These are phyloP conservation scores for Fissipunctia ypsillon DNA, from an alignment of 2,888 invertebrate genomes.

Conservation along the genomic window DNA sequence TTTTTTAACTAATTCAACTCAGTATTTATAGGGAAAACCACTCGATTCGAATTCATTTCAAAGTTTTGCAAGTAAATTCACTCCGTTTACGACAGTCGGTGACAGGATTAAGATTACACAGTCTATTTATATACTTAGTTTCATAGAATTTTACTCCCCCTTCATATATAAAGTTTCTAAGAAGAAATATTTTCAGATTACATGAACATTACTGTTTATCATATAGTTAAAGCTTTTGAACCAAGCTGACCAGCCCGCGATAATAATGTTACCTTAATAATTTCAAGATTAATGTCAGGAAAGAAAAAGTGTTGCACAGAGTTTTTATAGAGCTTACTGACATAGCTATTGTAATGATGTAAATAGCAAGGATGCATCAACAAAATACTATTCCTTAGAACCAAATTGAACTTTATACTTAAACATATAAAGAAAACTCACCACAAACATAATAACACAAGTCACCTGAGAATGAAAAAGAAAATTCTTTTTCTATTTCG, in stretches of 20 bases:
- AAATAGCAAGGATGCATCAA: not conserved
- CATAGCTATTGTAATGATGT: not conserved
- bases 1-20: slow-evolving; percentile 13
- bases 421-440: not conserved
- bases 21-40: slow-evolving; percentile 53
- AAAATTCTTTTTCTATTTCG: slow-evolving; percentile 38
- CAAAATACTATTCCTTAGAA: not conserved
- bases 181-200: slow-evolving; percentile 36
- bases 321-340: not conserved
- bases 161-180: slow-evolving; percentile 24
- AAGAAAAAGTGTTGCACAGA: not conserved
- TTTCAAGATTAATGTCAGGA: no score
- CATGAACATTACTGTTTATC: slow-evolving; percentile 26
- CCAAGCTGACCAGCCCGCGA: not conserved
- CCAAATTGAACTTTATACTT: not conserved
- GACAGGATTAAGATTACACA: slow-evolving; percentile 56
- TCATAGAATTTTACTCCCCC: slow-evolving; percentile 37
- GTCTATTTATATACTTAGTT: slow-evolving; percentile 50
- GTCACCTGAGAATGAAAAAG: not conserved
- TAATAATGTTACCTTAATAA: not conserved
- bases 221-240: not conserved
- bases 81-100: slow-evolving; percentile 47
- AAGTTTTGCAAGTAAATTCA: slow-evolving; percentile 62
- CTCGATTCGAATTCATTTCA: slow-evolving; percentile 50
- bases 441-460: not conserved